A percentile compares a stretch with the other conserved stretches of the same genome.
Evolutionary conservation across 2,113 vertebrate species (phyloP).

Genomic region (Antigone vipio): DNA sequence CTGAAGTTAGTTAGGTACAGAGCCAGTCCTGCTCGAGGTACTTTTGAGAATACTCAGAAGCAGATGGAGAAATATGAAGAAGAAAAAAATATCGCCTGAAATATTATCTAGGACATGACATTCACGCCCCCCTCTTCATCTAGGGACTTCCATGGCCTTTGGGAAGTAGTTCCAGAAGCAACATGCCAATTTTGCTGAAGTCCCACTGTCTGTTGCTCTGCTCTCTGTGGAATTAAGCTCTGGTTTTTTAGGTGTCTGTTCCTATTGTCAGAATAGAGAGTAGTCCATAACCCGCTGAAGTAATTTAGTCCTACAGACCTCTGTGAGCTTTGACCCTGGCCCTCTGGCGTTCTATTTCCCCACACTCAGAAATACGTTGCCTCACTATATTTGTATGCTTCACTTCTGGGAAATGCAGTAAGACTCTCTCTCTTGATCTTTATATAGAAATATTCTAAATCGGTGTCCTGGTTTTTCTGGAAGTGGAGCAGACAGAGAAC

Average conservation of each 20-base stretch:
- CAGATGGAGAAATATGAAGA: neutral
- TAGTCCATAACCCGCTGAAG: neutral
- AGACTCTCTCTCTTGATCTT: neutral
- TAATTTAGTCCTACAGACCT: conserved; percentile 24
- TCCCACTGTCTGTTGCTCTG: neutral
- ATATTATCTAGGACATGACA: conserved; percentile 9
- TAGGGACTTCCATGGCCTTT: neutral
- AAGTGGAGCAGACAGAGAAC: neutral
- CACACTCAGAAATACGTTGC: neutral
- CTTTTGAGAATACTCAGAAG: neutral
- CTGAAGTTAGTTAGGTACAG: neutral
- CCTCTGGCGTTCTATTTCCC: neutral
- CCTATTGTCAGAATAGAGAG: neutral
- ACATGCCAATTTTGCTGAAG: conserved; percentile 2
- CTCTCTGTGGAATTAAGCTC: neutral
- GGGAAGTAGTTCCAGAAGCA: neutral
- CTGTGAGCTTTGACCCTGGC: conserved; percentile 30
- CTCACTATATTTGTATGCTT: neutral
- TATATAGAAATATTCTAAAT: conserved; percentile 13
- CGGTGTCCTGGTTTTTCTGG: neutral
- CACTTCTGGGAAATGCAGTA: conserved; percentile 25
- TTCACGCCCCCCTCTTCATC: neutral
- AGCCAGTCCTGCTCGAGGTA: neutral
- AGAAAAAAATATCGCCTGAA: neutral
- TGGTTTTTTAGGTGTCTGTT: neutral